Percentiles rank a stretch among this genome's conserved stretches.
Evolutionary conservation across 2,797 vertebrate species (phyloP).

Genomic region (Enteromius viviparus): DNA sequence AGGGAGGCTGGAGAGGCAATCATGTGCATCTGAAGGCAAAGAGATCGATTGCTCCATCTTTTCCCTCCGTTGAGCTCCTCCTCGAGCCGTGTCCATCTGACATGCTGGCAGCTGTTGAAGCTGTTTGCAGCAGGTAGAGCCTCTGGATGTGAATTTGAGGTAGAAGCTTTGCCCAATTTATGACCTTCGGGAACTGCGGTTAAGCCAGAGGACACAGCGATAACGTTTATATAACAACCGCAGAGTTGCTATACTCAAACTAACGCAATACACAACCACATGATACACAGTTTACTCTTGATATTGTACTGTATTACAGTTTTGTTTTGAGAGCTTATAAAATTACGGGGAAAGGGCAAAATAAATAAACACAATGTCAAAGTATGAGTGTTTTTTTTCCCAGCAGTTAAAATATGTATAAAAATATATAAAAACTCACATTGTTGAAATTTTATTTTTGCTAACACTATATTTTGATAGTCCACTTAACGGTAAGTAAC

Average conservation of each 20-base stretch:
- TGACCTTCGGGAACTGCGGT: constrained; percentile 53
- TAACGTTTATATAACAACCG: constrained; percentile 19
- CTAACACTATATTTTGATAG: too few species aligned
- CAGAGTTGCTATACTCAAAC: constrained; percentile 12
- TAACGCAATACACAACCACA: not conserved
- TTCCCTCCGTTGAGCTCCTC: constrained; percentile 61
- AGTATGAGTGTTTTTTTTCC: not conserved
- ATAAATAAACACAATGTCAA: not conserved
- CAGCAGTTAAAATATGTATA: not conserved
- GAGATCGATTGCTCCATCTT: constrained; percentile 72
- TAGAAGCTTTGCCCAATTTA: constrained; percentile 57
- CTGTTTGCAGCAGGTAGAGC: constrained; percentile 54
- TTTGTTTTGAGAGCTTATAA: not conserved
- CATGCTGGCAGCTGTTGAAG: constrained; percentile 54
- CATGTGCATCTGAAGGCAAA: constrained; percentile 69
- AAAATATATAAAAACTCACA: too few species aligned
- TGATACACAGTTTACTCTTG: constrained; percentile 9
- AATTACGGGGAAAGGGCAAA: not conserved
- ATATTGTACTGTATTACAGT: not conserved
- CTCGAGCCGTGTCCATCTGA: constrained; percentile 61
- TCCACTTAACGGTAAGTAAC: too few species aligned
- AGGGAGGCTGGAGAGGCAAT: constrained; percentile 67
- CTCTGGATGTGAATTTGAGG: constrained; percentile 47
- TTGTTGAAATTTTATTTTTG: too few species aligned
- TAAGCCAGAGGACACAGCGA: constrained; percentile 31